Conservation (phyloP, 2,888 invertebrate genomes). For the Drosophila yooni region DNA sequence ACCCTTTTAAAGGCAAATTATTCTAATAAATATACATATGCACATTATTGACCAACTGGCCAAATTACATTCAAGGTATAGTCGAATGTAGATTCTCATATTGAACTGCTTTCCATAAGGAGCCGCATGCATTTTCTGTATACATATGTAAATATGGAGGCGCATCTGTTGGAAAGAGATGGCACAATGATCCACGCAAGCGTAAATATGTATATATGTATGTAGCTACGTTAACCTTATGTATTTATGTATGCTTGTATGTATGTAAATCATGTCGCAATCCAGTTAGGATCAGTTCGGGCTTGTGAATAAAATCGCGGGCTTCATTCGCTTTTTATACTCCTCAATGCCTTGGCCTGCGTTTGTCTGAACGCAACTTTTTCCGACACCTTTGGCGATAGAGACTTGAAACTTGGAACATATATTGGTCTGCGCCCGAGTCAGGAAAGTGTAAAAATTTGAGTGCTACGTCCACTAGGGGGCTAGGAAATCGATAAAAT, state of each 20-base stretch:
- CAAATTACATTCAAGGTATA: not conserved
- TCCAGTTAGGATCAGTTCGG: too few relatives aligned
- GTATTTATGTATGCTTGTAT: not conserved
- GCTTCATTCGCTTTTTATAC: not conserved
- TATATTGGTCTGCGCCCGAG: too few relatives aligned
- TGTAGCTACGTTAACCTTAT: not conserved
- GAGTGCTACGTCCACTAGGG: too few relatives aligned
- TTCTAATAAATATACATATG: not conserved
- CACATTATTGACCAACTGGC: not conserved
- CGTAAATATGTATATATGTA: not conserved
- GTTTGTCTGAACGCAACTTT: too few relatives aligned
- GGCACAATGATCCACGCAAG: not conserved
- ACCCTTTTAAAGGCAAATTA: not conserved
- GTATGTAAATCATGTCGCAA: too few relatives aligned
- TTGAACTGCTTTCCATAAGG: not conserved
- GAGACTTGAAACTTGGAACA: too few relatives aligned
- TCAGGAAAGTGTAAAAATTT: too few relatives aligned
- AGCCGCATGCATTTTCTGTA: not conserved
- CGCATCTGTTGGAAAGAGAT: not conserved
- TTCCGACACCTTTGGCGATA: too few relatives aligned
- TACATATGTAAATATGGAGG: not conserved
- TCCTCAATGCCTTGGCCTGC: too few relatives aligned
- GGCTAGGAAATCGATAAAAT: too few relatives aligned
- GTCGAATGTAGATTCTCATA: not conserved
- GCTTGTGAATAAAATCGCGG: not conserved